These are phyloP conservation scores for Oryzias woworae DNA, from an alignment of 2,113 vertebrate species.

Conservation along the genomic window DNA sequence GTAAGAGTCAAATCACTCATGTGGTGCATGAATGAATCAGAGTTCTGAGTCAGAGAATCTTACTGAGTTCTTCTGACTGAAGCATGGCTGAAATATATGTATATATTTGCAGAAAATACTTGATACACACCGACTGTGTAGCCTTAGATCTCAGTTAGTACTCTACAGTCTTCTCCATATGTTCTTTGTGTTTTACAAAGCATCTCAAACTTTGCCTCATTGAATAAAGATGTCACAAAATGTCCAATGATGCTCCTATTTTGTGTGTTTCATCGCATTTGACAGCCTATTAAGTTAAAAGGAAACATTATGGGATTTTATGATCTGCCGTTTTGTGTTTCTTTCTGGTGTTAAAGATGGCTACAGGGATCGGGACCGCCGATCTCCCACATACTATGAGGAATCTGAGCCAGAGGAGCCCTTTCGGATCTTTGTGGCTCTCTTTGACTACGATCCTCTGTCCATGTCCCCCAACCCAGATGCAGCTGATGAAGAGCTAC, in stretches of 20 bases:
- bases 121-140: background rate
- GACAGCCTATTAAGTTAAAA: background rate
- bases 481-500: slow-evolving; percentile 92
- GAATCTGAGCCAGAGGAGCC: slow-evolving; percentile 90
- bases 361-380: slow-evolving; percentile 79
- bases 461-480: slow-evolving; percentile 98
- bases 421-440: slow-evolving; percentile 89
- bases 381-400: slow-evolving; percentile 87
- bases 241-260: slow-evolving; percentile 10
- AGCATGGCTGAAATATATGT: slow-evolving; percentile 25
- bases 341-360: slow-evolving; percentile 77
- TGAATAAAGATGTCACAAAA: background rate
- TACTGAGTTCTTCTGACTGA: slow-evolving; percentile 29
- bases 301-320: slow-evolving; percentile 6
- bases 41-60: slow-evolving; percentile 3
- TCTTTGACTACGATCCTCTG: slow-evolving; percentile 94
- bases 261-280: background rate
- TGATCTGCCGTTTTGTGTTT: background rate
- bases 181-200: background rate
- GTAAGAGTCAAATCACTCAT: slow-evolving; percentile 25
- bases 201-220: slow-evolving; percentile 1
- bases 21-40: slow-evolving; percentile 33
- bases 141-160: background rate
- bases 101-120: slow-evolving; percentile 1
- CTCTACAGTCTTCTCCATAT: slow-evolving; percentile 6